These are phyloP conservation scores for Pissodes strobi DNA, from an alignment of 1,140 invertebrate genomes.

Conservation along the genomic window DNA sequence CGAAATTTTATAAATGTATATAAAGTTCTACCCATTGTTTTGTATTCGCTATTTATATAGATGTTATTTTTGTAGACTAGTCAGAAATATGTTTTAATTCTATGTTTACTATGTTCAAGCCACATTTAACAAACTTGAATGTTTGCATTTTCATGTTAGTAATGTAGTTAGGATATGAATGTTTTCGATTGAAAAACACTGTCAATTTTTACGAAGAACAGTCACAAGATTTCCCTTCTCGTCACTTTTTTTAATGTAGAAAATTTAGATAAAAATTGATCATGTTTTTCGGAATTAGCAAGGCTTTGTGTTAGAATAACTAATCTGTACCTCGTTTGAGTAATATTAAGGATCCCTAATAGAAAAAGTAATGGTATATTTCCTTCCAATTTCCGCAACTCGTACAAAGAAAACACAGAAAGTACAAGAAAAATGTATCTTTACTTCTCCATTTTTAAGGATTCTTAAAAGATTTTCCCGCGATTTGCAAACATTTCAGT, in stretches of 20 bases:
- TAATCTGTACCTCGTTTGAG: constrained; percentile 46
- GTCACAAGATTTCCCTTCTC: neutral
- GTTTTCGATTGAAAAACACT: constrained; percentile 24
- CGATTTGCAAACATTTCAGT: constrained; percentile 39
- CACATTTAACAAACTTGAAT: constrained; percentile 26
- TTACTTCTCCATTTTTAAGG: neutral
- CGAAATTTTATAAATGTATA: constrained; percentile 25
- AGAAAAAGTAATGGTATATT: constrained; percentile 11
- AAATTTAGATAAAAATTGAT: constrained; percentile 20
- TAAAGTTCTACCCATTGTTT: constrained; percentile 28
- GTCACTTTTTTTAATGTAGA: no score
- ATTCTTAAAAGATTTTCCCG: constrained; percentile 35
- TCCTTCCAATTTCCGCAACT: constrained; percentile 28
- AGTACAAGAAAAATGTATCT: constrained; percentile 34
- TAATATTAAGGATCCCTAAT: constrained; percentile 23
- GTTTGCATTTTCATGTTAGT: constrained; percentile 35
- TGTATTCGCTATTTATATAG: constrained; percentile 25
- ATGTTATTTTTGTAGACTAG: constrained; percentile 32
- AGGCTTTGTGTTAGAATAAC: constrained; percentile 37
- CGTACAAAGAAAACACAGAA: constrained; percentile 30
- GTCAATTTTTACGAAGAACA: constrained; percentile 21
- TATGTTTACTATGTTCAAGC: constrained; percentile 2
- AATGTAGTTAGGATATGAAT: constrained; percentile 34
- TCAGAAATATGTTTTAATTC: constrained; percentile 15
- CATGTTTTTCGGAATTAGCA: constrained; percentile 28